Conservation (phyloP, 2,797 vertebrate species). For the Danionella dracula region DNA sequence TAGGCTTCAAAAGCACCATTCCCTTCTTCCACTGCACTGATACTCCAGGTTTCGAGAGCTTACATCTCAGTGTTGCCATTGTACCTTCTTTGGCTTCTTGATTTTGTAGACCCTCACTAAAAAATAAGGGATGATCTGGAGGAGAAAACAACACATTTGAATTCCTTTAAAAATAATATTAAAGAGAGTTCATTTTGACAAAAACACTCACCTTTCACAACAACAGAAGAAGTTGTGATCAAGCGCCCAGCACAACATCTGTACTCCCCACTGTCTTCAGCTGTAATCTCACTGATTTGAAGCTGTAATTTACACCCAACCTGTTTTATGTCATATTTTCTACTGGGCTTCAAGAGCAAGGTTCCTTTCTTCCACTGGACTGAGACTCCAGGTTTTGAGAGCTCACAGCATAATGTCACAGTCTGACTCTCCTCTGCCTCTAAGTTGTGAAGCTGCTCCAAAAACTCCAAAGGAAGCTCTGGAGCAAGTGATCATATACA, state of each 20-base stretch:
- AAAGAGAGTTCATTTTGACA: not conserved
- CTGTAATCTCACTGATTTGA: constrained; percentile 55
- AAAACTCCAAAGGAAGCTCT: constrained; percentile 16
- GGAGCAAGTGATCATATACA: not conserved
- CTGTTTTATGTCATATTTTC: constrained; percentile 65
- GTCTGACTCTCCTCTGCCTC: constrained; percentile 51
- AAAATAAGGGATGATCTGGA: constrained; percentile 14
- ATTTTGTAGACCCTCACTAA: not conserved
- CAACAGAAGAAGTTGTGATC: constrained; percentile 55
- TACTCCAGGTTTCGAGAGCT: constrained; percentile 20
- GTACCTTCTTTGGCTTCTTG: not conserved
- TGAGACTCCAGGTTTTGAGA: constrained; percentile 10
- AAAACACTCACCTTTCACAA: constrained; percentile 44
- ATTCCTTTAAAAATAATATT: no score
- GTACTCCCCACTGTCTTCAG: constrained; percentile 63
- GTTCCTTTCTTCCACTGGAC: constrained; percentile 68
- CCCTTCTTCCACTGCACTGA: constrained; percentile 28
- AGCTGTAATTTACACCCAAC: constrained; percentile 55
- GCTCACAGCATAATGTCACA: constrained; percentile 45
- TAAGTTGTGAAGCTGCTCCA: constrained; percentile 44
- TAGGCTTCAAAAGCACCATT: not conserved
- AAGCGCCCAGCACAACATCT: constrained; percentile 62
- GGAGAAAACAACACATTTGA: not conserved
- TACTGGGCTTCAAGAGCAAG: constrained; percentile 58
- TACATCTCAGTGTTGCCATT: not conserved